Conservation (phyloP, 2,797 vertebrate species). For the Dendrocincla tyrannina region DNA sequence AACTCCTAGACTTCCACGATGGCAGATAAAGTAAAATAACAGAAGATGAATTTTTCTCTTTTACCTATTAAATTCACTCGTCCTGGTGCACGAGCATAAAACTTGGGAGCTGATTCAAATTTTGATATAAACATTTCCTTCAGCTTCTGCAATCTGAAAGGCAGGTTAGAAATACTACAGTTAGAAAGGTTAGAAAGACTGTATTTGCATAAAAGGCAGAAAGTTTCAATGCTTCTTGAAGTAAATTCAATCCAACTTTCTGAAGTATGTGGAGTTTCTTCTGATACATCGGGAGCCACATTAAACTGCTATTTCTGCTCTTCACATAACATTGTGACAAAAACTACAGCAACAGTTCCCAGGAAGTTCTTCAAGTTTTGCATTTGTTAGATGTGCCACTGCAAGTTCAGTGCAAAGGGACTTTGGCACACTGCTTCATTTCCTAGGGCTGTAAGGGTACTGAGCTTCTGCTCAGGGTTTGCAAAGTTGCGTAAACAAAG, state of each 20-base stretch:
- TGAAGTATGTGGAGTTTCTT: not conserved
- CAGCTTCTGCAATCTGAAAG: slow-evolving; percentile 86
- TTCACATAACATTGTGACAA: not conserved
- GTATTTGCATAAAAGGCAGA: not conserved
- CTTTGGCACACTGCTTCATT: not conserved
- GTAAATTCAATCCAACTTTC: not conserved
- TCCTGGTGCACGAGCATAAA: slow-evolving; percentile 93
- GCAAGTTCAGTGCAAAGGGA: not conserved
- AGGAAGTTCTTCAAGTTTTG: not conserved
- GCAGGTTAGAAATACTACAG: slow-evolving; percentile 12
- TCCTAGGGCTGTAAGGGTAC: not conserved
- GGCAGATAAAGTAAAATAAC: not conserved
- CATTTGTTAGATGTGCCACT: not conserved
- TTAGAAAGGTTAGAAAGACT: not conserved
- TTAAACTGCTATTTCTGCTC: not conserved
- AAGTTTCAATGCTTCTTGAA: not conserved
- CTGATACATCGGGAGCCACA: not conserved
- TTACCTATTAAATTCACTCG: slow-evolving; percentile 98
- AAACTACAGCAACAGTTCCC: not conserved
- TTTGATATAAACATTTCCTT: slow-evolving; percentile 87
- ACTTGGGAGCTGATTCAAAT: slow-evolving; percentile 86
- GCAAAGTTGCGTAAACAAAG: not conserved
- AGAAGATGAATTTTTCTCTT: not conserved
- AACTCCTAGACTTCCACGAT: not conserved
- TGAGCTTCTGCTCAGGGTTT: not conserved